Conservation (phyloP, 2,797 vertebrate genomes). For the Malacoctenus gilli region DNA sequence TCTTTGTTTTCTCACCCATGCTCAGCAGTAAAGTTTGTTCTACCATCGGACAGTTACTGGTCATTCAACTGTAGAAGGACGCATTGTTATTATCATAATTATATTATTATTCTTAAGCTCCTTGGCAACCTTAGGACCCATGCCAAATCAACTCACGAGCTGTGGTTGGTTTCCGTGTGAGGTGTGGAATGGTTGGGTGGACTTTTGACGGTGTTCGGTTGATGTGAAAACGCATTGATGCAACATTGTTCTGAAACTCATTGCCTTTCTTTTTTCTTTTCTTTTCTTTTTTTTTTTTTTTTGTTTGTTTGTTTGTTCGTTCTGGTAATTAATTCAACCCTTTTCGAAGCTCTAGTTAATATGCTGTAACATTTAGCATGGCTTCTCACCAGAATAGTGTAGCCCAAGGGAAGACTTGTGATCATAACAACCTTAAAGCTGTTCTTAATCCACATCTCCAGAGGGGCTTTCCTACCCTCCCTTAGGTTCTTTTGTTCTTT, state of each 20-base stretch:
- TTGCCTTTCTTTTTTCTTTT: conserved; percentile 95
- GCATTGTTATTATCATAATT: conserved; percentile 78
- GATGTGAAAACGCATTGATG: conserved; percentile 97
- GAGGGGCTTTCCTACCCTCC: conserved; percentile 86
- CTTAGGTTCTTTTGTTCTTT: conserved; percentile 71
- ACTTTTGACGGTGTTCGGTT: conserved; percentile 94
- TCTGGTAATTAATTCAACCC: conserved; percentile 93
- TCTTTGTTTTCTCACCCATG: conserved; percentile 93
- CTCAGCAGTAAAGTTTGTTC: conserved; percentile 93
- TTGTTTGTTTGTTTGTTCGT: conserved; percentile 83
- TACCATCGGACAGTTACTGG: conserved; percentile 88
- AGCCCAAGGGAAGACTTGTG: conserved; percentile 86
- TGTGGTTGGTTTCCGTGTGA: conserved; percentile 91
- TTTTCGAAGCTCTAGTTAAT: conserved; percentile 95
- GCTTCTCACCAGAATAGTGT: conserved; percentile 98
- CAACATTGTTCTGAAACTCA: conserved; percentile 96
- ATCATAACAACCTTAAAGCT: conserved; percentile 86
- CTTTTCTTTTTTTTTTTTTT: conserved; percentile 81
- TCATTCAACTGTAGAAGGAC: conserved; percentile 88
- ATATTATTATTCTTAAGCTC: conserved; percentile 77
- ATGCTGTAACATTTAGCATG: conserved; percentile 99
- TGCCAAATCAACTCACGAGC: conserved; percentile 89
- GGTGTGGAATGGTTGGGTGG: conserved; percentile 88
- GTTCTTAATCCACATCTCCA: conserved; percentile 88
- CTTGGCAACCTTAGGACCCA: conserved; percentile 89